Evolutionary conservation across 2,888 invertebrate genomes (phyloP).

Genomic region (Drosophila yooni): DNA sequence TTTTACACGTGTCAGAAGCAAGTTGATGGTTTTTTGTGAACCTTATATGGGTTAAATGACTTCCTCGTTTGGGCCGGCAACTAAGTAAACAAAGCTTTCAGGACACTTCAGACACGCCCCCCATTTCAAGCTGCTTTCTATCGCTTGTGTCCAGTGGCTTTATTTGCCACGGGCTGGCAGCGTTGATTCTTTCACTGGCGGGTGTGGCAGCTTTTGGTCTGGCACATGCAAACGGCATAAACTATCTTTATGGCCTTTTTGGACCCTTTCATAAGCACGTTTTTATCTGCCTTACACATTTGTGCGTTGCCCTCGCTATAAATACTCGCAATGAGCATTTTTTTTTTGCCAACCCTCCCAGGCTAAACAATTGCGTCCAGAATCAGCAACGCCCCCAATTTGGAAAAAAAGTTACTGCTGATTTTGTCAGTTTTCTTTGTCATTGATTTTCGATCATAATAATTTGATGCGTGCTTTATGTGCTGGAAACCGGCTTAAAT

Average conservation of each 20-base stretch:
- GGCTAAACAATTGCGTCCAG: constrained; percentile 40
- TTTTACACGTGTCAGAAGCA: constrained; percentile 38
- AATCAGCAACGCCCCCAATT: constrained; percentile 6
- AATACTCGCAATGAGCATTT: constrained; percentile 15
- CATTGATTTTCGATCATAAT: constrained; percentile 78
- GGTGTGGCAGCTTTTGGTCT: constrained; percentile 15
- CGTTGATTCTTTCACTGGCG: constrained; percentile 18
- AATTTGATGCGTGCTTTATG: constrained; percentile 74
- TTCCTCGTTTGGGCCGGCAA: constrained; percentile 57
- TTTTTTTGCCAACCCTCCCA: constrained; percentile 5
- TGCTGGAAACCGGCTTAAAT: constrained; percentile 58
- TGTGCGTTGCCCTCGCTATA: constrained; percentile 49
- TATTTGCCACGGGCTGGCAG: constrained; percentile 48
- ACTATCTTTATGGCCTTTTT: constrained; percentile 69
- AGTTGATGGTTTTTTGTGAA: constrained; percentile 31
- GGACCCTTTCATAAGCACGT: constrained; percentile 74
- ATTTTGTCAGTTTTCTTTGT: constrained; percentile 75
- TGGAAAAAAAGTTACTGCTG: constrained; percentile 49
- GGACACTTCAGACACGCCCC: constrained; percentile 44
- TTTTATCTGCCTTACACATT: constrained; percentile 76
- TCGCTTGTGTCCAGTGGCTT: constrained; percentile 49
- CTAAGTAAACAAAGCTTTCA: constrained; percentile 56
- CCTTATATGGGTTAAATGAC: constrained; percentile 73
- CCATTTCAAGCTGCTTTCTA: not conserved
- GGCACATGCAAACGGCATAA: constrained; percentile 42